Evolutionary conservation across 2,113 vertebrate genomes (phyloP).

Genomic region (Sitta europaea): DNA sequence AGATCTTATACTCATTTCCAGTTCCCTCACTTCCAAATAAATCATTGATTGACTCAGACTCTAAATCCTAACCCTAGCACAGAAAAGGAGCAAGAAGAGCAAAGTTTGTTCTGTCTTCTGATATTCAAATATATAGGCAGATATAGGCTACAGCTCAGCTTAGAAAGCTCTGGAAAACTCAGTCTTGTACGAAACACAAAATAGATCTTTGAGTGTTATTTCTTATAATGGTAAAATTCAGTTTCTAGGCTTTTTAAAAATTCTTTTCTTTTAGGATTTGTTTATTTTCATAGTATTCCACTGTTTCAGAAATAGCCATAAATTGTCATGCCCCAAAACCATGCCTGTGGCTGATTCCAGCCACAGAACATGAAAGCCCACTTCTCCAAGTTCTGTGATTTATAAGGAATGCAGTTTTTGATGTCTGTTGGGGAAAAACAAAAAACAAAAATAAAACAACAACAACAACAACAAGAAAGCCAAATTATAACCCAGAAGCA

Average conservation of each 20-base stretch:
- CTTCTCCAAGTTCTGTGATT: background rate
- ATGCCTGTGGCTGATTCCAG: slow-evolving; percentile 12
- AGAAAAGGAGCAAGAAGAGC: background rate
- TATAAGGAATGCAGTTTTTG: background rate
- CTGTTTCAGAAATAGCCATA: slow-evolving; percentile 30
- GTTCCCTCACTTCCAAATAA: background rate
- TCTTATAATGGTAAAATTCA: background rate
- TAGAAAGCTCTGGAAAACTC: background rate
- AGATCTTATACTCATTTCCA: background rate
- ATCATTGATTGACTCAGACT: background rate
- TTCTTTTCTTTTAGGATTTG: background rate
- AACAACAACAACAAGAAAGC: background rate
- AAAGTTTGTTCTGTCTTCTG: background rate
- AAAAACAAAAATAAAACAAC: background rate
- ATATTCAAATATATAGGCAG: too few relatives aligned
- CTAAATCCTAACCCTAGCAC: background rate
- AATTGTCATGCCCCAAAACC: background rate
- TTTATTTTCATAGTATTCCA: slow-evolving; percentile 18
- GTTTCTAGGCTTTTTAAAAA: background rate
- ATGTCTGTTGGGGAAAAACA: background rate
- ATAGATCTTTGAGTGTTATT: background rate
- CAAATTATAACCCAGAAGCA: background rate
- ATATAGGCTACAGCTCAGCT: background rate
- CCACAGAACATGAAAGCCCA: background rate
- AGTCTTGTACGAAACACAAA: background rate